phyloP scores from a whole-genome alignment of 2,113 vertebrate genomes.

The Chlorodrepanis virens region DNA sequence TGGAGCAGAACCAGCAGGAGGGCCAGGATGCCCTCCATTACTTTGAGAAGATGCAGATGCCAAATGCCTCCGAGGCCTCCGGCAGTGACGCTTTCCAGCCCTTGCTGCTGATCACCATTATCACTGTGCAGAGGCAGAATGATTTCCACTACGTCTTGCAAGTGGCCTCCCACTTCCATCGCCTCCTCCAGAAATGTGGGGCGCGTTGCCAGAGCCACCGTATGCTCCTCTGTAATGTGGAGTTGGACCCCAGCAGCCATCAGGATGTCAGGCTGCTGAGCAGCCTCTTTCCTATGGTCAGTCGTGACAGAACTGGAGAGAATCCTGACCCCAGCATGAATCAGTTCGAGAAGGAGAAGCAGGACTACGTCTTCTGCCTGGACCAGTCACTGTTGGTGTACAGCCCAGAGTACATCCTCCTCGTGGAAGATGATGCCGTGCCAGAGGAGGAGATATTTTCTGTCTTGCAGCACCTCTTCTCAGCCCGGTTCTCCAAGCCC shows the following conservation, averaged over 20 bases:
- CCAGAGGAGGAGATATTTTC: conserved; percentile 82
- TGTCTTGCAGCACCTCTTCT: conserved; percentile 81
- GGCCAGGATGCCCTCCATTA: no score
- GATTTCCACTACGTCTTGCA: conserved; percentile 93
- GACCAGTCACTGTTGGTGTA: conserved; percentile 74
- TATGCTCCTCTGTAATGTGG: conserved; percentile 88
- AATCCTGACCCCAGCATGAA: conserved; percentile 38
- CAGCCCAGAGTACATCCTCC: conserved; percentile 77
- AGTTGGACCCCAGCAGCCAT: conserved; percentile 52
- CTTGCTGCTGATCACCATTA: conserved; percentile 84
- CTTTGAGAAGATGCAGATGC: no score
- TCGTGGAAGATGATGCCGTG: conserved; percentile 91
- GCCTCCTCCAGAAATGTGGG: conserved; percentile 75
- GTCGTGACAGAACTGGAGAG: no score
- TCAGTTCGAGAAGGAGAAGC: conserved; percentile 91
- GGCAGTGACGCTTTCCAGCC: no score
- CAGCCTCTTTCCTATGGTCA: no score
- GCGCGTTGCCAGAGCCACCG: conserved; percentile 68
- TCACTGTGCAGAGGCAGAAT: conserved; percentile 77
- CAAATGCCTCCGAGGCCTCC: no score
- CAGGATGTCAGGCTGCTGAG: no score
- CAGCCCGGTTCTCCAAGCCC: conserved; percentile 74
- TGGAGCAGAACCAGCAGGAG: no score
- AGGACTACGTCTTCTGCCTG: conserved; percentile 90
- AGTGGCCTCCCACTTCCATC: conserved; percentile 81